Evolutionary conservation across 2,888 invertebrate genomes (phyloP), one percentile per base, ranked within the genome.

Genomic region (Heliconius ismenius): DNA sequence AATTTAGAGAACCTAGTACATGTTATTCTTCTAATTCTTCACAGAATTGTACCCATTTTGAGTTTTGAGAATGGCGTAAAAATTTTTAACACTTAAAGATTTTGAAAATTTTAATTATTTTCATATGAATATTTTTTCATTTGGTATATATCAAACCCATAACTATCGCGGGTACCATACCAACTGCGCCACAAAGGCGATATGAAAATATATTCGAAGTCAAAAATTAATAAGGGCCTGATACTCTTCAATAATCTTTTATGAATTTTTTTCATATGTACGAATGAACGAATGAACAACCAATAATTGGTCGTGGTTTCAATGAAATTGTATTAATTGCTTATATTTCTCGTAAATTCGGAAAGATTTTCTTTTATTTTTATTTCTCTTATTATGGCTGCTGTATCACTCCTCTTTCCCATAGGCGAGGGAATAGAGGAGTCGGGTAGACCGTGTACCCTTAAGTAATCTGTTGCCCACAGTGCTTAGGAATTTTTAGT

Each of bases 201-300:
- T 65, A 65, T 15, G 39, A 43, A 62, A 67, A 67, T 67, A 24
- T 43, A 67, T 43, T 65, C 6, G 36, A 26, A 67, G 18, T 39
- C 43, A 43, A 28, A 39, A 67, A 67, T 67, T 67, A 67, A 67
- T 67, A 67, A 67, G 15, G 67, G 39, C 39, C 24, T 36, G 36
- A 65, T 65, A n/a, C n/a, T 43, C 39, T 67, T 39, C 67, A 43
- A 36, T 67, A 39, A 43, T 67, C 67, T 67, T 67, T 39, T 67
- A 39, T 67, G 39, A 67, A n/a, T 2, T 15, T 67, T 65, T 67
- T 39, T 21, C 21, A 18, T 49, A 49, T 49, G n/a, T 58, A n/a
- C n/a, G 58, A 58, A n/a, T 11, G 58, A n/a, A 67, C 39, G n/a
- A 67, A 43, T n/a, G 67, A 67, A n/a, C 39, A 15, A 43, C 15